These are phyloP conservation scores for Sepioteuthis lessoniana DNA, from an alignment of 2,888 invertebrate genomes.

Conservation along the genomic window DNA sequence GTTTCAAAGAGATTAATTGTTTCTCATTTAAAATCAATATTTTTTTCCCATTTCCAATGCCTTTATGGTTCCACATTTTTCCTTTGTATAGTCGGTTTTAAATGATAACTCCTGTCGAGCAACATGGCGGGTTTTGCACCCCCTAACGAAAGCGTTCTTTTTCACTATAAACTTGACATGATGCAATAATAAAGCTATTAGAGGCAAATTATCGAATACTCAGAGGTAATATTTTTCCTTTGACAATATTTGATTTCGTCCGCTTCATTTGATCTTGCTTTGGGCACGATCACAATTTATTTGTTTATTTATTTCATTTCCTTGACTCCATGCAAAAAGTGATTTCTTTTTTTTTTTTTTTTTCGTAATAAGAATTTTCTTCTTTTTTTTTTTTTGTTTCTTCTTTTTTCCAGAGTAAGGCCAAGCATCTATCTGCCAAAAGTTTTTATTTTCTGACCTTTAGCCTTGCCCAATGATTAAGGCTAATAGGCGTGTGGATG, in stretches of 20 bases:
- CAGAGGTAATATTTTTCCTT: constrained; percentile 9
- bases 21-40: not conserved
- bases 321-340: not conserved
- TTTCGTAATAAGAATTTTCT: not conserved
- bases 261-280: not conserved
- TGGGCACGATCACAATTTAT: not conserved
- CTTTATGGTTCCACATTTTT: not conserved
- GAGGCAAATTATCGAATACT: constrained; percentile 1
- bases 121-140: not conserved
- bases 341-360: not conserved
- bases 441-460: not conserved
- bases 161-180: constrained; percentile 2
- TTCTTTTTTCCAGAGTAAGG: not conserved
- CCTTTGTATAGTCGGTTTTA: not conserved
- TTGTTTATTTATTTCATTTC: not conserved
- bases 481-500: not conserved
- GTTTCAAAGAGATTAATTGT: not conserved
- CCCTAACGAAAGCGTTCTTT: not conserved
- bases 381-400: no score
- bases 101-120: not conserved
- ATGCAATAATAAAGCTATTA: not conserved
- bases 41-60: not conserved
- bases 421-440: not conserved
- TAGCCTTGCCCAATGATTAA: not conserved
- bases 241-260: not conserved